These are phyloP conservation scores for Bujurquina vittata DNA, from an alignment of 2,113 vertebrate genomes.

Conservation along the genomic window DNA sequence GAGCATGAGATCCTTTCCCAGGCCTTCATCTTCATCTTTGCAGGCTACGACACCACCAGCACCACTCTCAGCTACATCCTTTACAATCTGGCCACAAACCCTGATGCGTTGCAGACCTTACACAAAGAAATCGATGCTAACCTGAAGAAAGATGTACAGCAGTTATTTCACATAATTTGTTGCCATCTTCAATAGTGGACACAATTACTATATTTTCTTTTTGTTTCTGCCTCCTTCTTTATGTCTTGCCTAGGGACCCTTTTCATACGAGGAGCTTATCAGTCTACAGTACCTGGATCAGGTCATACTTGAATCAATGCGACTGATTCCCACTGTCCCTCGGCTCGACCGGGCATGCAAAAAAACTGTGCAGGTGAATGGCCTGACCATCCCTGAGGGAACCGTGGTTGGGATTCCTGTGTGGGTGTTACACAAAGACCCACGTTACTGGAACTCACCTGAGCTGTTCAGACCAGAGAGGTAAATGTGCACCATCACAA, in stretches of 20 bases:
- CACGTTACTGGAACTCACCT: conserved; percentile 63
- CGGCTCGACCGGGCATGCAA: conserved; percentile 69
- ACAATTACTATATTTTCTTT: neutral
- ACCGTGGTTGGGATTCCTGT: conserved; percentile 46
- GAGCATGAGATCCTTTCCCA: conserved; percentile 75
- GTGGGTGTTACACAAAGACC: conserved; percentile 51
- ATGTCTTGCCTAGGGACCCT: conserved; percentile 18
- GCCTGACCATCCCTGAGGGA: conserved; percentile 62
- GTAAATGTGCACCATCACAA: conserved; percentile 23
- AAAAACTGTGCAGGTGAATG: conserved; percentile 50
- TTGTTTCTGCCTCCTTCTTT: rapidly evolving
- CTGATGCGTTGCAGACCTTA: conserved; percentile 51
- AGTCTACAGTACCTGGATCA: conserved; percentile 69
- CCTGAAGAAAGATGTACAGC: conserved; percentile 52
- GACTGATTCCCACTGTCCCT: conserved; percentile 54
- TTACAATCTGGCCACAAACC: conserved; percentile 65
- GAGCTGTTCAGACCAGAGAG: conserved; percentile 71
- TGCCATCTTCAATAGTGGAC: neutral
- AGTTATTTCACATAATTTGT: neutral
- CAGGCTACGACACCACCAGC: conserved; percentile 68
- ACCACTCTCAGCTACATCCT: conserved; percentile 40
- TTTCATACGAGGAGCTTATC: conserved; percentile 51
- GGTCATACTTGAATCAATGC: conserved; percentile 59
- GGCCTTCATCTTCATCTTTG: conserved; percentile 71
- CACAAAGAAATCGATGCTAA: conserved; percentile 62